Conservation (phyloP, 2,888 invertebrate species). For the Coelopa pilipes region DNA sequence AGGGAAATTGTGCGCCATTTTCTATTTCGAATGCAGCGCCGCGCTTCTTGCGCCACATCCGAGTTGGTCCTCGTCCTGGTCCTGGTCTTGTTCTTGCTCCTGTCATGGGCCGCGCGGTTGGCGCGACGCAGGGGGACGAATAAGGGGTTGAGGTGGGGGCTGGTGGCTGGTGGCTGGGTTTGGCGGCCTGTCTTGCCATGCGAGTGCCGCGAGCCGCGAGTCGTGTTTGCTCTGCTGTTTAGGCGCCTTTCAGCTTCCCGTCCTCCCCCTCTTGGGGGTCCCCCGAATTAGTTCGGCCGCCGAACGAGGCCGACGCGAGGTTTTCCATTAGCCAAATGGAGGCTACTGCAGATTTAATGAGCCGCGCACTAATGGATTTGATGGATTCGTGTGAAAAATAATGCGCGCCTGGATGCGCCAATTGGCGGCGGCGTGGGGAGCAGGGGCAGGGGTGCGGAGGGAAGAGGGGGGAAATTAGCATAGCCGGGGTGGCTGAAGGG, state of each 20-base stretch:
- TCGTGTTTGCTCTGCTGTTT: slow-evolving; percentile 30
- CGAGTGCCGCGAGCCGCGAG: neutral
- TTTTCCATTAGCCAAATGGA: slow-evolving; percentile 65
- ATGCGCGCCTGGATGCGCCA: slow-evolving; percentile 30
- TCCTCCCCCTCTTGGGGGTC: too few relatives aligned
- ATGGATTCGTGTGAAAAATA: slow-evolving; percentile 41
- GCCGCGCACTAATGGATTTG: slow-evolving; percentile 62
- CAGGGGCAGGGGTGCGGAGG: neutral
- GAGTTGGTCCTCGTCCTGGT: slow-evolving; percentile 32
- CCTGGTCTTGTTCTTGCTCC: neutral
- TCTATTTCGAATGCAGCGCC: slow-evolving; percentile 58
- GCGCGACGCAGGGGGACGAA: too few relatives aligned
- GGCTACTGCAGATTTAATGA: slow-evolving; percentile 65
- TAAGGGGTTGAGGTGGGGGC: slow-evolving; percentile 31
- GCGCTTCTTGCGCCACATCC: slow-evolving; percentile 41
- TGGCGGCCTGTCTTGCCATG: slow-evolving; percentile 18
- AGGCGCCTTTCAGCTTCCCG: slow-evolving; percentile 40
- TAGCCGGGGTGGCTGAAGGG: too few relatives aligned
- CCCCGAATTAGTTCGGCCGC: slow-evolving; percentile 42
- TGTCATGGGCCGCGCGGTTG: too few relatives aligned
- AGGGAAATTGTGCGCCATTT: slow-evolving; percentile 67
- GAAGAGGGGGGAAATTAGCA: too few relatives aligned
- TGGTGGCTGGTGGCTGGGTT: slow-evolving; percentile 12
- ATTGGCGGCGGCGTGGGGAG: slow-evolving; percentile 9
- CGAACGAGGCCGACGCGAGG: neutral